These are phyloP conservation scores for Columba guinea DNA, from an alignment of 2,797 vertebrate genomes.

Conservation along the genomic window DNA sequence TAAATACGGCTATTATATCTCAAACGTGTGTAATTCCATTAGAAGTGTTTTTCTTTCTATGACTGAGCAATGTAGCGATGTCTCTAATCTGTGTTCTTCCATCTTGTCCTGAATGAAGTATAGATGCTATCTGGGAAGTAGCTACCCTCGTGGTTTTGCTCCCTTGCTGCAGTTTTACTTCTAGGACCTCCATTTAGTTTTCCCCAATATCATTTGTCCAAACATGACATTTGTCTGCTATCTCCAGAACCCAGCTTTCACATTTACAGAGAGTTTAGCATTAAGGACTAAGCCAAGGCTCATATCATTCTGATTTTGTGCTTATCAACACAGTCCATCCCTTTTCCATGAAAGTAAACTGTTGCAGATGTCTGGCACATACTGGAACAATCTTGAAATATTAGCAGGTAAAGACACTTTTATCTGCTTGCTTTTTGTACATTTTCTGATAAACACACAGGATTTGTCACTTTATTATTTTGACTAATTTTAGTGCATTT, in stretches of 20 bases:
- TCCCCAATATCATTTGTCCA: conserved; percentile 52
- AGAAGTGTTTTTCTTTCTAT: background rate
- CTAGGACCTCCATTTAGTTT: conserved; percentile 35
- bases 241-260: conserved; percentile 64
- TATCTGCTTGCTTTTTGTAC: background rate
- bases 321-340: conserved; percentile 65
- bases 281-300: conserved; percentile 43
- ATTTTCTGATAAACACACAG: background rate
- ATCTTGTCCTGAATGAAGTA: background rate
- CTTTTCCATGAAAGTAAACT: conserved; percentile 45
- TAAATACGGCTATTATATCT: background rate
- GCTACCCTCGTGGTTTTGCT: background rate
- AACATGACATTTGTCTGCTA: conserved; percentile 67
- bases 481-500: background rate
- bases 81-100: background rate
- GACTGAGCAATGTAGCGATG: background rate
- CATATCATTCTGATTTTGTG: conserved; percentile 45
- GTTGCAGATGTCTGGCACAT: background rate
- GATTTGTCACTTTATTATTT: conserved; percentile 18
- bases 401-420: background rate
- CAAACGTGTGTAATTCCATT: background rate
- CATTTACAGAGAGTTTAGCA: conserved; percentile 65
- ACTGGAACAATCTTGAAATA: background rate
- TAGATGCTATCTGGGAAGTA: background rate
- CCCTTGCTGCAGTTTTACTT: conserved; percentile 20